These are phyloP conservation scores for Hydra vulgaris DNA, from an alignment of 30 jellyfish, hydroid and myxozoan genomes.

Conservation along the genomic window DNA sequence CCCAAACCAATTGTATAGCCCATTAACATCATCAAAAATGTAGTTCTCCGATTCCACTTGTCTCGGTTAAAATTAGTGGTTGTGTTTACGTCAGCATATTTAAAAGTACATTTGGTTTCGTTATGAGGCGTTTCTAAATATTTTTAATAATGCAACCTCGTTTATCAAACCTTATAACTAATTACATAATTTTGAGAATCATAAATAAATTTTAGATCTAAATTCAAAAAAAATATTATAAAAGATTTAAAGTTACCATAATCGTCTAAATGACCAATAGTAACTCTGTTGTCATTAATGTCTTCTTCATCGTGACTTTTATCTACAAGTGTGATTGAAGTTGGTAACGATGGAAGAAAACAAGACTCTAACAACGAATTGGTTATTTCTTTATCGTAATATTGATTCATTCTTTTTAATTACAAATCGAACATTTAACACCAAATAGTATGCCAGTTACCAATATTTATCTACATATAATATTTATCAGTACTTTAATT, in stretches of 20 bases:
- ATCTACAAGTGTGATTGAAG: background rate
- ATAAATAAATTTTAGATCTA: background rate
- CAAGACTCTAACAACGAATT: background rate
- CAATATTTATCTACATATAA: no score
- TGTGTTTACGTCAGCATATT: conserved; percentile 21
- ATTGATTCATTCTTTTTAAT: background rate
- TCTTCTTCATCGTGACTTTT: no score
- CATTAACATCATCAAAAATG: conserved; percentile 58
- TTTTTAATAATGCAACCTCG: no score
- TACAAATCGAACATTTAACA: no score
- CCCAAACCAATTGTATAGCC: conserved; percentile 96
- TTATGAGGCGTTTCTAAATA: background rate
- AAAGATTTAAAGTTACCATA: background rate
- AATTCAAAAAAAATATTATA: background rate
- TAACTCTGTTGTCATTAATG: no score
- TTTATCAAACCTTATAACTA: no score
- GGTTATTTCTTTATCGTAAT: background rate
- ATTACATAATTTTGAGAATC: background rate
- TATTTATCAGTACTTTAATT: no score
- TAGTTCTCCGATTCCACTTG: conserved; percentile 81
- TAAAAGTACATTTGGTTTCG: background rate
- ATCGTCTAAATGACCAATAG: background rate
- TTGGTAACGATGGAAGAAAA: background rate
- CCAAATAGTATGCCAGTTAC: no score
- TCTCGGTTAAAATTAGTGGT: conserved; percentile 50